Evolutionary conservation across 1,140 invertebrate species (phyloP).

Genomic region (Papilio polyxenes): DNA sequence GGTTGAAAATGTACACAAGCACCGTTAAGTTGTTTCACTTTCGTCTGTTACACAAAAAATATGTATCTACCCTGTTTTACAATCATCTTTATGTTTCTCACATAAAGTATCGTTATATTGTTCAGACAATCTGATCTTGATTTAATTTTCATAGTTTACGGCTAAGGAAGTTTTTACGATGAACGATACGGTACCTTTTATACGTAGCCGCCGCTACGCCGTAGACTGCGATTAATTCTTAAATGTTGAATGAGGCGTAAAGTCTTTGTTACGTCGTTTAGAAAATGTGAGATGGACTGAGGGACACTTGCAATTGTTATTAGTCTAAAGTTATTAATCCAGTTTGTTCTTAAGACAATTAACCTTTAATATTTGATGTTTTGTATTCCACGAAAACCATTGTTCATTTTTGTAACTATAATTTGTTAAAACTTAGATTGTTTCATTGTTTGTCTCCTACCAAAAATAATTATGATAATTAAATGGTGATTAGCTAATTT

Average conservation of each 20-base stretch:
- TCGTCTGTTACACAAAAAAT: not conserved
- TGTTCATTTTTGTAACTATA: not conserved
- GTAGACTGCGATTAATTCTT: slow-evolving; percentile 68
- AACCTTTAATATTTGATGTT: not conserved
- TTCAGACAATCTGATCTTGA: slow-evolving; percentile 55
- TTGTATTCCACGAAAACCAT: not conserved
- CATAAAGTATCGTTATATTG: slow-evolving; percentile 40
- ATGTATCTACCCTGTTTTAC: not conserved
- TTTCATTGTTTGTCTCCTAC: no score
- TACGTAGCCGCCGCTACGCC: slow-evolving; percentile 44
- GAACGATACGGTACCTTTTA: slow-evolving; percentile 58
- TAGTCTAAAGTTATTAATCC: not conserved
- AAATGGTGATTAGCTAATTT: no score
- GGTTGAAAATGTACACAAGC: not conserved
- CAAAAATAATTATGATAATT: not conserved
- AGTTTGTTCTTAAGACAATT: not conserved
- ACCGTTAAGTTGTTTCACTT: not conserved
- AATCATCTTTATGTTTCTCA: slow-evolving; percentile 27
- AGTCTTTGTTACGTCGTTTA: slow-evolving; percentile 57
- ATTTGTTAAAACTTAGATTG: no score
- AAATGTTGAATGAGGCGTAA: slow-evolving; percentile 71
- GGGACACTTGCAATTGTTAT: slow-evolving; percentile 19
- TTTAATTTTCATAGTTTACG: slow-evolving; percentile 73
- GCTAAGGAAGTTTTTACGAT: slow-evolving; percentile 65
- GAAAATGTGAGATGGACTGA: slow-evolving; percentile 38